A percentile compares a stretch with the other conserved stretches of the same genome.
Conservation (phyloP, 2,797 vertebrate species). For the Sebastes reedi region DNA sequence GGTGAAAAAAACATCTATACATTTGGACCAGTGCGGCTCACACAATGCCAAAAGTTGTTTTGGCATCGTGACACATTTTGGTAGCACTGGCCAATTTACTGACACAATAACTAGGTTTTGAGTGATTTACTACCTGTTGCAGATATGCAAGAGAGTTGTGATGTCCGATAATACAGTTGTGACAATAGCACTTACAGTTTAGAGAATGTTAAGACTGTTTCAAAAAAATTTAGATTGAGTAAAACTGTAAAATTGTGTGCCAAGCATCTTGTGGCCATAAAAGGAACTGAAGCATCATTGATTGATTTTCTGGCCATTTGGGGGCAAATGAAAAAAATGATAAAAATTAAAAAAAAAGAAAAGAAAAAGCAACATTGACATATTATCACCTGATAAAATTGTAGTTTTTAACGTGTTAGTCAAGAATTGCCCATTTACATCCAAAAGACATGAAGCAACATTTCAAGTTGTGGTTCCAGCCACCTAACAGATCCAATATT, state of each 20-base stretch:
- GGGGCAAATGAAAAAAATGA: neutral
- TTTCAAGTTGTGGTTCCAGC: neutral
- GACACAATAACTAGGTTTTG: no score
- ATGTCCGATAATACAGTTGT: no score
- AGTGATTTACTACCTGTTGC: no score
- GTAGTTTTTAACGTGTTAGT: neutral
- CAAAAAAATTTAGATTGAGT: no score
- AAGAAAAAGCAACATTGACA: neutral
- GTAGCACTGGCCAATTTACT: no score
- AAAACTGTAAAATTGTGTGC: neutral
- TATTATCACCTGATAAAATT: neutral
- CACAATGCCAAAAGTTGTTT: no score
- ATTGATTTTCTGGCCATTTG: neutral
- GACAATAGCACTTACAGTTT: no score
- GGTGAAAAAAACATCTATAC: no score
- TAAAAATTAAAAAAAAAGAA: neutral
- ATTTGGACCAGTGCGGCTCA: rapidly evolving
- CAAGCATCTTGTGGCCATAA: neutral
- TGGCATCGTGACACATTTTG: no score
- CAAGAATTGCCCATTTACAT: neutral
- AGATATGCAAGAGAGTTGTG: no score
- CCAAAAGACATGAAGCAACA: neutral
- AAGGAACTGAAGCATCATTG: neutral
- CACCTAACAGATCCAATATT: no score
- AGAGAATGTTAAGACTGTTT: no score